Conservation (phyloP, 2,113 vertebrate genomes). For the Catagonus wagneri region DNA sequence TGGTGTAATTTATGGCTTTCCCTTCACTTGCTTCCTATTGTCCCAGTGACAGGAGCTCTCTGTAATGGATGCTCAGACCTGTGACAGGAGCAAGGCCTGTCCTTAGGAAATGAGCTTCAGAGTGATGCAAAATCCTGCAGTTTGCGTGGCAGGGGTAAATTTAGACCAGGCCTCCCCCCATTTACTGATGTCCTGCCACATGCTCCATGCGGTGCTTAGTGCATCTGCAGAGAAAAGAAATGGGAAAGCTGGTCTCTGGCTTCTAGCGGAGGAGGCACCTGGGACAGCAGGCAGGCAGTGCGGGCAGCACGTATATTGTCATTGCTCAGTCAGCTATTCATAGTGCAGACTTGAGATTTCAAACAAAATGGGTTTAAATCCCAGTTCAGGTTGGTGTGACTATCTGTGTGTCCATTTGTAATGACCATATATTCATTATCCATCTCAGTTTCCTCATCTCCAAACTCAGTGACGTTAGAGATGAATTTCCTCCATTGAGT, state of each 20-base stretch:
- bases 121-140: background rate
- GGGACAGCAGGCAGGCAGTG: background rate
- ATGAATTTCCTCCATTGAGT: too few species aligned
- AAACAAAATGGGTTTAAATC: background rate
- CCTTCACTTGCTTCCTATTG: conserved; percentile 70
- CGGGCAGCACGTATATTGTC: background rate
- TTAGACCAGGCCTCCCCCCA: background rate
- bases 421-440: background rate
- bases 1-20: conserved; percentile 86
- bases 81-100: conserved; percentile 14
- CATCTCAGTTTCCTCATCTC: background rate
- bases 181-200: background rate
- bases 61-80: background rate
- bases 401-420: background rate
- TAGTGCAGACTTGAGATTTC: background rate
- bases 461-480: background rate
- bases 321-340: background rate
- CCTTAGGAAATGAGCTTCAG: background rate
- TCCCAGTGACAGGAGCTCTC: conserved; percentile 58
- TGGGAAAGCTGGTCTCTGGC: background rate
- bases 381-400: background rate
- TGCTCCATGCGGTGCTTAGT: background rate
- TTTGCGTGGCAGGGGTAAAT: background rate
- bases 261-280: background rate
- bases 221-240: background rate